Conservation (phyloP, 1,140 invertebrate species). For the Pristionchus pacificus region DNA sequence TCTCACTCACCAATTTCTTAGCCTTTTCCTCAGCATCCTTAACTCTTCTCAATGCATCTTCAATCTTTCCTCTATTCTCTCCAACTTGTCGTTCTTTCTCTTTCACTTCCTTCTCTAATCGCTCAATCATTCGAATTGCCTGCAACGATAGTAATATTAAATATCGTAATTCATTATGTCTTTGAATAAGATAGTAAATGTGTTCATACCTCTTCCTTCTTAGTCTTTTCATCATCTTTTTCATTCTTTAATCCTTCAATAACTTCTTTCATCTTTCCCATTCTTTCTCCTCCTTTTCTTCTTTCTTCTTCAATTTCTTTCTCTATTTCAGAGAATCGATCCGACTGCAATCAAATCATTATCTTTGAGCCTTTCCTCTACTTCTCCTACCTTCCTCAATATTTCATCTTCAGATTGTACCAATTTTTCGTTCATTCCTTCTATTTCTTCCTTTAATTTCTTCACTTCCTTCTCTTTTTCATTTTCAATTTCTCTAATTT, state of each 20-base stretch:
- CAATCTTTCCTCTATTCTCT: not conserved
- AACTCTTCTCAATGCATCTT: not conserved
- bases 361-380: not conserved
- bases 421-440: not conserved
- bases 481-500: not conserved
- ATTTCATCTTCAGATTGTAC: not conserved
- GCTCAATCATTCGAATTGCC: not conserved
- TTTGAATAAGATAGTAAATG: not conserved
- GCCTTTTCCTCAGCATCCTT: not conserved
- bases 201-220: not conserved
- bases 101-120: not conserved
- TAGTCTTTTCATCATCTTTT: not conserved
- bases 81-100: not conserved
- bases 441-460: not conserved
- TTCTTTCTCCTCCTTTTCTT: not conserved
- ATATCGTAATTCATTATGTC: not conserved
- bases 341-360: not conserved
- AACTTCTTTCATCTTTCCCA: not conserved
- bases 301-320: not conserved
- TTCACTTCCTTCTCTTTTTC: not conserved
- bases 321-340: not conserved
- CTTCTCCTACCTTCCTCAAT: not conserved
- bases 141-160: not conserved
- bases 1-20: not conserved
- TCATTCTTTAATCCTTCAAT: not conserved